Base-by-base conservation (phyloP, 2,797 vertebrate species). In the Semotilus atromaculatus region DNA sequence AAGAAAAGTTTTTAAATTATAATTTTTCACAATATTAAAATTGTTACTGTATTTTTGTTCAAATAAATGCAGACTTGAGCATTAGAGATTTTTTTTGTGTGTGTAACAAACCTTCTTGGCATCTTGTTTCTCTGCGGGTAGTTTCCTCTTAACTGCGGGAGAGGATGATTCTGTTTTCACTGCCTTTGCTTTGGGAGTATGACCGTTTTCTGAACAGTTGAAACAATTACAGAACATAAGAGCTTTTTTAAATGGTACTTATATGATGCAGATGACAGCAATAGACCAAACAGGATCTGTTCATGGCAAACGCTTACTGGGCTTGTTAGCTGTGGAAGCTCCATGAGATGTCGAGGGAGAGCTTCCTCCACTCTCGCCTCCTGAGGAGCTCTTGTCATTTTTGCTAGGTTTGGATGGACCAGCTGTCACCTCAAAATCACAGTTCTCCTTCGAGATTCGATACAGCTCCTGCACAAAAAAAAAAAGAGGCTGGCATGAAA, bases 401-500 rank as follows among this genome's bases (percentile, higher is more conserved):
- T 86, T 80, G 21, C 77, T 89, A 31, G 90, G 86, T 0, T 90
- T 85, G 1, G 95, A 96, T 0, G 93, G 91, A 13, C 94, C 94
- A 0, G 96, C 92, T 0, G 89, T 94, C 66, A 99, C 92, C 13
- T 88, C 91, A 75, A 99, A 97, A 91, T 98, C 96, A 0, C 93
- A 93, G 88, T 94, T 97, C 90, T 99, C 98, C 90, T 99, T 99
- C 3, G 98, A 99, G 79, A 98, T 93, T 8, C 97, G 96, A 93
- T 94, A 99, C 55, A 99, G 95, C 82, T 99, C 97, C 98, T 99
- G 85, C 55, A 72, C 58, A 72, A 10, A 34, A 4, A 13, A 3
- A 19, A 6, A 43, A 53, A 36, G 14, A 21, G 18, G 14, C 7
- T 31, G 60, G 3, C 26, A 64, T 3, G 11, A 62, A 29, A 62